Conservation (phyloP, 2,797 vertebrate genomes). For the Rhinella marina region DNA sequence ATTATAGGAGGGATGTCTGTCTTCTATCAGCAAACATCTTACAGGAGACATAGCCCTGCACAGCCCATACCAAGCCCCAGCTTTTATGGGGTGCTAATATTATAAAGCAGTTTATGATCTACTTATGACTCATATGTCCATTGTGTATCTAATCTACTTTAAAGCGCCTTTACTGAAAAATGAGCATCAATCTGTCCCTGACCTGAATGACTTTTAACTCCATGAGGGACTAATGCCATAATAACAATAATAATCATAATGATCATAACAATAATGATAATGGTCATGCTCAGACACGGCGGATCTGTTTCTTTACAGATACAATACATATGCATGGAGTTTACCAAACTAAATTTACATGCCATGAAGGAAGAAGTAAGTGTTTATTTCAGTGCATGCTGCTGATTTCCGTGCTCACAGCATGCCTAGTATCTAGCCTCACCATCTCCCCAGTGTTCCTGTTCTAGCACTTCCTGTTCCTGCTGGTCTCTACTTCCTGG, state of each 20-base stretch:
- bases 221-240: neutral
- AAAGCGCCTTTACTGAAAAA: conserved; percentile 39
- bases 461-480: no score
- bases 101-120: conserved; percentile 60
- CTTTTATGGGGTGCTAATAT: conserved; percentile 62
- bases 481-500: no score
- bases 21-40: conserved; percentile 53
- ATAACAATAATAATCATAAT: neutral
- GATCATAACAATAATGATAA: neutral
- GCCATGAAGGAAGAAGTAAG: neutral
- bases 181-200: conserved; percentile 36
- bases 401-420: neutral
- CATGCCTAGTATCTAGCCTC: neutral
- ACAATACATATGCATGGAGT: neutral
- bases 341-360: neutral
- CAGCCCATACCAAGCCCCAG: conserved; percentile 38
- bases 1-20: conserved; percentile 36
- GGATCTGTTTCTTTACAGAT: neutral
- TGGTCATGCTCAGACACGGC: neutral
- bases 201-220: conserved; percentile 35
- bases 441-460: no score
- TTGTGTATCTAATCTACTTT: conserved; percentile 52
- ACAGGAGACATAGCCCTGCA: conserved; percentile 48
- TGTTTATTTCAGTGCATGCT: neutral
- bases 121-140: conserved; percentile 55